Conservation (phyloP, 1,140 invertebrate species). For the Littorina saxatilis region DNA sequence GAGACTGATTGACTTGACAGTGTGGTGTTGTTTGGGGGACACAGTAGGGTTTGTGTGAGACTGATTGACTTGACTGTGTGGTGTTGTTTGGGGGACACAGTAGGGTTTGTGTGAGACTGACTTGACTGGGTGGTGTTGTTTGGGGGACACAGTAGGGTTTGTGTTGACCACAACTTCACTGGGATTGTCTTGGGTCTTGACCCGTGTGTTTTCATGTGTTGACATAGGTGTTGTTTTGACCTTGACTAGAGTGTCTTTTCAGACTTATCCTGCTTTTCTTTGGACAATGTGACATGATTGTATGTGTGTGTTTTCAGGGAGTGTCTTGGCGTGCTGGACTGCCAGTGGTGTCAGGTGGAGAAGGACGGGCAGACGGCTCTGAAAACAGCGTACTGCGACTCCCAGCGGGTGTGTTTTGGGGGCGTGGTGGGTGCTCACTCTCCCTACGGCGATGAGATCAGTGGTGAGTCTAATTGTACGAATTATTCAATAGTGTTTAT, state of each 20-base stretch:
- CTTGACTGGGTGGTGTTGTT: no score
- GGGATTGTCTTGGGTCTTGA: no score
- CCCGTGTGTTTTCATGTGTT: no score
- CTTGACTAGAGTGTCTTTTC: no score
- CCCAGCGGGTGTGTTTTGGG: conserved; percentile 88
- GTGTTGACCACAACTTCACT: no score
- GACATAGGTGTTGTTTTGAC: no score
- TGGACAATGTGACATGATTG: not conserved
- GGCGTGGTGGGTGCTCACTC: conserved; percentile 88
- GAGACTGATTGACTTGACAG: no score
- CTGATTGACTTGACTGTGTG: not conserved
- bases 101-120: conserved; percentile 81
- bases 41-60: no score
- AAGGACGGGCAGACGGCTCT: conserved; percentile 83
- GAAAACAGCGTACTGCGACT: conserved; percentile 85
- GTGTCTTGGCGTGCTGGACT: conserved; percentile 90
- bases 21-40: no score
- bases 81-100: conserved; percentile 80
- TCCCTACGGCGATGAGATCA: conserved; percentile 82
- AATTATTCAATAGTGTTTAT: not conserved
- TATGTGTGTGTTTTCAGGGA: conserved; percentile 73
- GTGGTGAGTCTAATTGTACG: conserved; percentile 43
- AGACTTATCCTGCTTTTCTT: no score
- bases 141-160: no score
- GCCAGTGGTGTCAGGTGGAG: conserved; percentile 93